These are phyloP conservation scores for Grammomys dolichurus DNA, from an alignment of 2,113 vertebrate species.

Conservation along the genomic window DNA sequence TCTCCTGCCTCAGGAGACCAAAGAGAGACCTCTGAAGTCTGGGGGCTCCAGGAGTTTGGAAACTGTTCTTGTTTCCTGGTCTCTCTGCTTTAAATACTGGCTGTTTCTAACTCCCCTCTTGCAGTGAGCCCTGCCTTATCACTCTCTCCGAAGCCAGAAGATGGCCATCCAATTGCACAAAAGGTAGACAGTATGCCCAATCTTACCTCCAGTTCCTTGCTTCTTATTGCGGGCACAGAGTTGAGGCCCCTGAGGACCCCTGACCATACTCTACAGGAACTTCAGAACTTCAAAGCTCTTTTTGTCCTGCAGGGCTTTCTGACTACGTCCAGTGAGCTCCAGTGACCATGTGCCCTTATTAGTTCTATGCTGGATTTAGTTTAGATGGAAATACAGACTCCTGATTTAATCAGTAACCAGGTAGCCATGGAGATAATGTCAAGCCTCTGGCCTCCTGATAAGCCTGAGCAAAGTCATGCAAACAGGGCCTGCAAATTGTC, in stretches of 20 bases:
- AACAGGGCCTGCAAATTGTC: constrained; percentile 43
- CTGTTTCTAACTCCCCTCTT: background rate
- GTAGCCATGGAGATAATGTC: constrained; percentile 75
- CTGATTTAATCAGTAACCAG: constrained; percentile 78
- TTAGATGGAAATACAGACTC: constrained; percentile 65
- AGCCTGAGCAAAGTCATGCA: constrained; percentile 49
- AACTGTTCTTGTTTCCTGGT: background rate
- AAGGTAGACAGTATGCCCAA: background rate
- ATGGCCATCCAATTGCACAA: rapidly evolving
- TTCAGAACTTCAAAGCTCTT: rapidly evolving
- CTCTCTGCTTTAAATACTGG: background rate
- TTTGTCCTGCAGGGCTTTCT: constrained; percentile 32
- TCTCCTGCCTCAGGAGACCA: background rate
- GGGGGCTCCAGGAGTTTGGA: background rate
- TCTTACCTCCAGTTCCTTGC: background rate
- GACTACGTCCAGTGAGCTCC: constrained; percentile 50
- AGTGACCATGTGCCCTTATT: constrained; percentile 79
- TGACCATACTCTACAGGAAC: background rate
- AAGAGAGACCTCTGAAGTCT: background rate
- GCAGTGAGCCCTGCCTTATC: background rate
- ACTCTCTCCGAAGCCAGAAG: background rate
- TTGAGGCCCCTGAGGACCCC: background rate
- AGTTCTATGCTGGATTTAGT: constrained; percentile 77
- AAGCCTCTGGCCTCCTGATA: constrained; percentile 69
- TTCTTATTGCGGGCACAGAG: background rate